Conservation (phyloP, 37 sponge, comb jelly and placozoan genomes). For the Halichondria panicea region DNA sequence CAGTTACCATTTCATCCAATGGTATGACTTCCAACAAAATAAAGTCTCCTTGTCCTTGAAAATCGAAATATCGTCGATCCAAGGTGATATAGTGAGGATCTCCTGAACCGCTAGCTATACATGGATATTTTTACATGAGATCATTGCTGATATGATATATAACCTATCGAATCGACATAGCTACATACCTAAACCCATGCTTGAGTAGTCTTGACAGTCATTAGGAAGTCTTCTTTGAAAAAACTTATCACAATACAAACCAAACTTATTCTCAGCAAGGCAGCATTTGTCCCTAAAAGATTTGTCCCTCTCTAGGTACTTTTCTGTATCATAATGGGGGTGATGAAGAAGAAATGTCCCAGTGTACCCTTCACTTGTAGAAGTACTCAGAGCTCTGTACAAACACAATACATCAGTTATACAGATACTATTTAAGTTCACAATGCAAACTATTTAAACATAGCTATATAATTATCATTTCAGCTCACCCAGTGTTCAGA, state of each 20-base stretch:
- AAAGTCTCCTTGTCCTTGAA: constrained; percentile 2
- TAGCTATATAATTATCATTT: constrained; percentile 1
- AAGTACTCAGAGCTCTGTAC: neutral
- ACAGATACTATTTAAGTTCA: neutral
- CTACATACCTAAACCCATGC: neutral
- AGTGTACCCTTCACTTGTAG: neutral
- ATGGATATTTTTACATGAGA: neutral
- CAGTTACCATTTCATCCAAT: no score
- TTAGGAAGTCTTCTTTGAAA: neutral
- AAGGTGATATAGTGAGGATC: constrained; percentile 13
- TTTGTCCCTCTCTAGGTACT: neutral
- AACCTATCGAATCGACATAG: neutral
- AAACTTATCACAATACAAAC: neutral
- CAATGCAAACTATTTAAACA: no score
- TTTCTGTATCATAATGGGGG: neutral
- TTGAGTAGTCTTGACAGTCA: neutral
- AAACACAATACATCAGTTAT: neutral
- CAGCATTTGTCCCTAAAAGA: neutral
- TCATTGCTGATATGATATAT: neutral
- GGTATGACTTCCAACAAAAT: neutral
- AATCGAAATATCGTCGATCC: neutral
- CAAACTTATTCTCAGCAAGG: neutral
- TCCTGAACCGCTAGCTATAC: neutral
- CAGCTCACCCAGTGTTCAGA: neutral
- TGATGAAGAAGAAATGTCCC: neutral